Evolutionary conservation across 2,113 vertebrate species (phyloP), one percentile per base, ranked within the genome.

Genomic region (Thunnus maccoyii): DNA sequence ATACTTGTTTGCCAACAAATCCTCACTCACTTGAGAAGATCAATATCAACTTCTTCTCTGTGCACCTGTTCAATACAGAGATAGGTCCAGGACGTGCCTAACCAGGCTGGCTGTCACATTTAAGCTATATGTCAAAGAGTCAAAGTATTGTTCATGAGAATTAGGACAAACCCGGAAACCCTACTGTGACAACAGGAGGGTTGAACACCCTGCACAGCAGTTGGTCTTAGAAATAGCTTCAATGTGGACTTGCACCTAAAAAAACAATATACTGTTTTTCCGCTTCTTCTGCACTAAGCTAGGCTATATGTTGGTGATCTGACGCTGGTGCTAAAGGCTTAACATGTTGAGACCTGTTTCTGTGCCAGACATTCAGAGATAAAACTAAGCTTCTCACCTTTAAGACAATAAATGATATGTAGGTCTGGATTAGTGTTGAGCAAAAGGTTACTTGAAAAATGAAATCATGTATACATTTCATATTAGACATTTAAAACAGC

Each of bases 1-100:
- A 47, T 18, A 48, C 18, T 57, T 60, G 44, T 52, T 81, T 63
- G 20, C 47, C 17, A 22, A 72, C 36, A 81, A 74, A 64, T 64
- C 30, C 30, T 67, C 36, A n/a, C 48, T 51, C 15, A 46, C 18
- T 50, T 27, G n/a, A 54, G 44, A 55, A 36, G 55, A 36, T 80
- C 71, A 48, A 67, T 54, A 36, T 30, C 20, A 52, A 16, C 63
- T 68, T 47, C 18, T 44, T 57, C 48, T 65, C 27, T 52, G 16
- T 44, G 44, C 55, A 47, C 4, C 8, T 9, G 50, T 27, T 55
- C 10, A 41, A 12, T 3, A 4, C 47, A 20, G 54, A 50, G 47
- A 65, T 8, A 11, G 48, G 30, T 22, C 14, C 15, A 41, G 50
- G 25, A 36, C 2, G 3, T 62, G 62, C 7, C n/a, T 25, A 6